A percentile compares a stretch with the other conserved stretches of the same genome.
Conservation (phyloP, 2,888 invertebrate species). For the Hydraecia micacea region DNA sequence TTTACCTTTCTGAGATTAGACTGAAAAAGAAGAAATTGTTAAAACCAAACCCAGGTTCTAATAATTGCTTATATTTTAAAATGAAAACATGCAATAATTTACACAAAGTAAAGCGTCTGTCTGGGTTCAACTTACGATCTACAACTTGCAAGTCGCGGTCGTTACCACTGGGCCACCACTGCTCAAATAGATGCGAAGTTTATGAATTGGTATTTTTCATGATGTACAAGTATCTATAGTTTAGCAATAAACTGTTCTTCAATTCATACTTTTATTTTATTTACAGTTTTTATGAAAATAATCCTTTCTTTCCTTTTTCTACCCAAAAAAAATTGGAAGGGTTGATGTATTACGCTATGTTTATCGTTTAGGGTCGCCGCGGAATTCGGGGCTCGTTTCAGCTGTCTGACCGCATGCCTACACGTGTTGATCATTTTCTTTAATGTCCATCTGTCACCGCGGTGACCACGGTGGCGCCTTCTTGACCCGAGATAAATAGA, state of each 20-base stretch:
- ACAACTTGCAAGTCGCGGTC: too few relatives aligned
- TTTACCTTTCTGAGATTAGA: constrained; percentile 33
- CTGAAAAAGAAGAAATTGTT: background rate
- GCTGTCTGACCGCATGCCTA: constrained; percentile 32
- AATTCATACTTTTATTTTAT: background rate
- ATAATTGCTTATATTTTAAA: background rate
- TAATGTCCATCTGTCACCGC: constrained; percentile 43
- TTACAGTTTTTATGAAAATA: background rate
- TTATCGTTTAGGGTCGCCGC: constrained; percentile 28
- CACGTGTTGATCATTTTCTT: constrained; percentile 50
- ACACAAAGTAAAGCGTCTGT: background rate
- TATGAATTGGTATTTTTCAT: background rate
- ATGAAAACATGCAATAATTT: background rate
- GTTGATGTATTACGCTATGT: constrained; percentile 42
- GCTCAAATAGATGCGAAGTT: background rate
- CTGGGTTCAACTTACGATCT: background rate
- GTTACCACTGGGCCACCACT: background rate
- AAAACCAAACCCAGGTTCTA: too few relatives aligned
- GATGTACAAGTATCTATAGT: background rate
- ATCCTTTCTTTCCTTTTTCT: background rate
- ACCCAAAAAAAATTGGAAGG: background rate
- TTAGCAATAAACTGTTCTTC: background rate
- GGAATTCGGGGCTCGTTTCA: constrained; percentile 33
- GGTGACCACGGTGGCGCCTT: constrained; percentile 24
- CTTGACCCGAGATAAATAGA: constrained; percentile 34